These are phyloP conservation scores for Caenorhabditis elegans DNA, from an alignment of 1,140 invertebrate genomes.

Conservation along the genomic window DNA sequence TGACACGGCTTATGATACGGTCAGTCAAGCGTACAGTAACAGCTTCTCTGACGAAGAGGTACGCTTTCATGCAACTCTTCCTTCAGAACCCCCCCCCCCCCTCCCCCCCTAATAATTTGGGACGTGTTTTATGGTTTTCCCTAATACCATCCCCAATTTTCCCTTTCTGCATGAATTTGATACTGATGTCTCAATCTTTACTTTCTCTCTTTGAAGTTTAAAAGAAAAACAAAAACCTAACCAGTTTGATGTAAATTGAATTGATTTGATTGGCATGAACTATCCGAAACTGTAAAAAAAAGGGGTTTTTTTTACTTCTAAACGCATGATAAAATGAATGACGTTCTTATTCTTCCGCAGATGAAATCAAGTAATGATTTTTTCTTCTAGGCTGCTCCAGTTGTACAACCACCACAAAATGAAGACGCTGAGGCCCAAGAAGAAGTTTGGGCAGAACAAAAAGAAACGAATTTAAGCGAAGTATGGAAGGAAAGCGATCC, in stretches of 20 bases:
- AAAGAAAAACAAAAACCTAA: background rate
- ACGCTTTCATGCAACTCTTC: constrained; percentile 22
- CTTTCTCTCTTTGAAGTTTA: background rate
- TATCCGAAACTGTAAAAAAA: no score
- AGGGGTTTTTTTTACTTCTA: no score
- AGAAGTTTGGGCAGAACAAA: constrained; percentile 12
- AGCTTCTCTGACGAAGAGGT: constrained; percentile 37
- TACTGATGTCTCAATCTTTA: background rate
- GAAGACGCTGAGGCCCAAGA: constrained; percentile 10
- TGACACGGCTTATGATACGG: constrained; percentile 28
- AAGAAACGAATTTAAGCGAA: background rate
- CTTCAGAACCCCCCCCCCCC: no score
- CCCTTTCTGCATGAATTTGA: background rate
- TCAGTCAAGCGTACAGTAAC: constrained; percentile 39
- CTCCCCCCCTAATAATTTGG: no score
- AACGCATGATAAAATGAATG: no score
- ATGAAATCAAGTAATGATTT: background rate
- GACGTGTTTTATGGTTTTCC: background rate
- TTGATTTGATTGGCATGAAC: background rate
- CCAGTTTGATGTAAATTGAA: constrained; percentile 7
- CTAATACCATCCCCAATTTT: no score
- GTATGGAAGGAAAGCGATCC: constrained; percentile 37
- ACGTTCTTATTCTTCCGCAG: no score
- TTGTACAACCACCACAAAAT: background rate
- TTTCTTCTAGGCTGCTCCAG: background rate